These are phyloP conservation scores for Brevipalpus yothersi DNA, from an alignment of 1,140 invertebrate species.

Conservation along the genomic window DNA sequence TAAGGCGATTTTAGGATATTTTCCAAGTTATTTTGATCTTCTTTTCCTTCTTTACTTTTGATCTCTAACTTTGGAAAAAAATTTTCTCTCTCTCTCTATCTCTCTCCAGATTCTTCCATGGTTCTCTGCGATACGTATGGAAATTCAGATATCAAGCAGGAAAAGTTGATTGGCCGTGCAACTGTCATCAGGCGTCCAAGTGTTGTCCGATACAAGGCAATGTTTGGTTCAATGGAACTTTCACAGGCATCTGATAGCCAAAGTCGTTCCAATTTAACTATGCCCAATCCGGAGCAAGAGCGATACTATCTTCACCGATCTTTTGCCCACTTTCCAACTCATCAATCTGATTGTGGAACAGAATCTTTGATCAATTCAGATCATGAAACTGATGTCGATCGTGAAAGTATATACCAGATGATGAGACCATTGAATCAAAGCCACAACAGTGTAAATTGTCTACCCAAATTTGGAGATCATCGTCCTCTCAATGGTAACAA, in stretches of 20 bases:
- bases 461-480: background rate
- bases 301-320: background rate
- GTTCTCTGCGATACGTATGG: background rate
- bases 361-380: background rate
- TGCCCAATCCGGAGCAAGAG: background rate
- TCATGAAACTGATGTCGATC: background rate
- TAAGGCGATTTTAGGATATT: background rate
- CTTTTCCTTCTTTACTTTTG: background rate
- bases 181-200: conserved; percentile 20
- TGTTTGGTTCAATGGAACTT: conserved; percentile 18
- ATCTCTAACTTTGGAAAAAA: background rate
- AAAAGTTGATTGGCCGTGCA: conserved; percentile 14
- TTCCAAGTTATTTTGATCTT: no score
- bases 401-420: background rate
- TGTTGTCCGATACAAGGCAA: conserved; percentile 23
- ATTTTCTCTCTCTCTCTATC: background rate
- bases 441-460: background rate
- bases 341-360: background rate
- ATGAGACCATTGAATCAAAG: background rate
- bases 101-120: background rate
- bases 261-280: background rate
- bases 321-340: background rate
- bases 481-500: background rate
- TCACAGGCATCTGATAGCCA: background rate
- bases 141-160: conserved; percentile 6